Evolutionary conservation across 2,797 vertebrate genomes (phyloP), one percentile per base, ranked within the genome.

Genomic region (Gouania willdenowi): DNA sequence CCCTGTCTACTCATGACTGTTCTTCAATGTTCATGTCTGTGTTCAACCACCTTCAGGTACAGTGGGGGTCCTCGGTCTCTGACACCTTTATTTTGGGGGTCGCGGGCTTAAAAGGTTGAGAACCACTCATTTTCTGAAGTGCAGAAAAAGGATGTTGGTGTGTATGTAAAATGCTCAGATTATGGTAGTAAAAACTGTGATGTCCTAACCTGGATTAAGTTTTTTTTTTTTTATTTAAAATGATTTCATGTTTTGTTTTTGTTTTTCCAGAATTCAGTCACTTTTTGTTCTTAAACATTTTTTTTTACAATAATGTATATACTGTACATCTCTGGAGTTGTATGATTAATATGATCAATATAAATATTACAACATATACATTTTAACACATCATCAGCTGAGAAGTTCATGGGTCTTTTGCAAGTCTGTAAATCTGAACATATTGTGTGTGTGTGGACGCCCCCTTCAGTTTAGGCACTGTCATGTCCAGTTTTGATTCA

Each of bases 401-500:
- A 27, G 62, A 58, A 43, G 22, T 23, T 32, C 59, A 42, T 37
- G 31, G n/a, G n/a, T n/a, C n/a, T n/a, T n/a, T n/a, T n/a, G n/a
- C n/a, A n/a, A n/a, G n/a, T n/a, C n/a, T n/a, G n/a, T n/a, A n/a
- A n/a, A n/a, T n/a, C 15, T 28, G 26, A 24, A 63, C 64, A 79
- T 55, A 60, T 63, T 31, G 58, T 42, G 65, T 66, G 64, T 45
- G 66, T 56, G 45, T 56, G 45, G 68, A 68, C 69, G 20, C 65
- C 73, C 68, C 53, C 59, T 75, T 59, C 62, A 71, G 66, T 75
- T 80, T 52, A 57, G 78, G 66, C 53, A 67, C 70, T 66, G 71
- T 31, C 39, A 44, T 62, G 66, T 85, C 86, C 84, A 88, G 84
- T 89, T 86, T 86, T 80, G 70, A 47, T 46, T 79, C 37, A 73